Conservation (phyloP, 2,888 invertebrate species). For the Hypolimnas misippus region DNA sequence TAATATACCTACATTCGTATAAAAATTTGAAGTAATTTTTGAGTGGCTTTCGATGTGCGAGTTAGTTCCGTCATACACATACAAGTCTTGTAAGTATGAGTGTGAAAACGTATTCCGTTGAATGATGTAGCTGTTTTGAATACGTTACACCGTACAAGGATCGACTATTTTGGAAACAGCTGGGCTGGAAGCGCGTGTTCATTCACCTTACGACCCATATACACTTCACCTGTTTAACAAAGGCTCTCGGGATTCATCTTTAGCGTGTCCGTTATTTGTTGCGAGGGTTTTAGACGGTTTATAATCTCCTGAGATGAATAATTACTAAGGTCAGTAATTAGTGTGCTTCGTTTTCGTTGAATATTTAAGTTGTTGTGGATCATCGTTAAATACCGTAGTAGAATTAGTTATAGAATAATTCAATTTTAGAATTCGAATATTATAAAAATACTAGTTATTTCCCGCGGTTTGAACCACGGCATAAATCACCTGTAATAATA, state of each 20-base stretch:
- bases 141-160: slow-evolving; percentile 23
- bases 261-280: slow-evolving; percentile 9
- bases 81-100: neutral
- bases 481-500: no score
- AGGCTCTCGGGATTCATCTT: slow-evolving; percentile 14
- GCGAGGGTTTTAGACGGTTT: slow-evolving; percentile 13
- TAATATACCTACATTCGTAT: no score
- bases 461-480: no score
- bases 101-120: neutral
- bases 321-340: neutral
- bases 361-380: no score
- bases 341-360: no score
- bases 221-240: slow-evolving; percentile 32
- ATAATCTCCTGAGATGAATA: slow-evolving; percentile 1
- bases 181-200: slow-evolving; percentile 28
- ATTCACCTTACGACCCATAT: slow-evolving; percentile 39
- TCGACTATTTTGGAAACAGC: slow-evolving; percentile 35
- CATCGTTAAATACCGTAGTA: no score
- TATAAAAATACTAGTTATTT: no score
- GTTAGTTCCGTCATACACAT: neutral
- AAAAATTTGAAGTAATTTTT: neutral
- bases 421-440: no score
- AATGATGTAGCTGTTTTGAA: slow-evolving; percentile 15
- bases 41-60: neutral
- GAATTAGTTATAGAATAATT: no score